These are phyloP conservation scores for Hippopotamus amphibius DNA, from an alignment of 2,113 vertebrate genomes.

Conservation along the genomic window DNA sequence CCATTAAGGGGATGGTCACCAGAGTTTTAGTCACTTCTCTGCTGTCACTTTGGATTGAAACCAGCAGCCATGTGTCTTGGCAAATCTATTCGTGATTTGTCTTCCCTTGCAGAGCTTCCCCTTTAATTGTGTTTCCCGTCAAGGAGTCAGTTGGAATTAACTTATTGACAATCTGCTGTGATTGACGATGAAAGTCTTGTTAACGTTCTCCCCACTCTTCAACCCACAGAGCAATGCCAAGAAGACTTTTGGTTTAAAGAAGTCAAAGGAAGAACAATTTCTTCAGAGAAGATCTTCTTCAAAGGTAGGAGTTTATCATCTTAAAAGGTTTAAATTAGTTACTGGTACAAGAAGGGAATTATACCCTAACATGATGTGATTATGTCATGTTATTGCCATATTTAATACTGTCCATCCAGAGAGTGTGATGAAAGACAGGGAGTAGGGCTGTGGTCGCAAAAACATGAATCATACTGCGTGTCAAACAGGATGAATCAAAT, in stretches of 20 bases:
- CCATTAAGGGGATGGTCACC: neutral
- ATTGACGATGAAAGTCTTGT: constrained; percentile 59
- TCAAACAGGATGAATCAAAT: constrained; percentile 59
- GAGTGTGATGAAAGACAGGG: constrained; percentile 61
- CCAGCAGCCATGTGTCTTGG: constrained; percentile 63
- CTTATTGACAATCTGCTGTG: constrained; percentile 69
- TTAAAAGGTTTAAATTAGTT: constrained; percentile 79
- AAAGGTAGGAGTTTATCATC: constrained; percentile 71
- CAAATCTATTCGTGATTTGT: constrained; percentile 72
- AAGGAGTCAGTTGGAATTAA: constrained; percentile 53
- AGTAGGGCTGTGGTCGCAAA: constrained; percentile 30
- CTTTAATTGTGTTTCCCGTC: constrained; percentile 74
- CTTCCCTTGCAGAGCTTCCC: constrained; percentile 56
- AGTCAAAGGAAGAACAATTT: constrained; percentile 70
- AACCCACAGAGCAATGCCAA: constrained; percentile 77
- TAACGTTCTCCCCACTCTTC: constrained; percentile 65
- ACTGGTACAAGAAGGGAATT: constrained; percentile 20
- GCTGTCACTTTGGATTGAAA: constrained; percentile 70
- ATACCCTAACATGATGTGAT: constrained; percentile 26
- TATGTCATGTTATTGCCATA: constrained; percentile 25
- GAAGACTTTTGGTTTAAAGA: constrained; percentile 56
- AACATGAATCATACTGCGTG: constrained; percentile 62
- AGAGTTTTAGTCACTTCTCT: constrained; percentile 11
- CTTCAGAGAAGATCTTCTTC: constrained; percentile 54
- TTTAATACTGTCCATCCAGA: constrained; percentile 62